Evolutionary conservation across 2,113 vertebrate species (phyloP).

Genomic region (Lichenostomus cassidix): DNA sequence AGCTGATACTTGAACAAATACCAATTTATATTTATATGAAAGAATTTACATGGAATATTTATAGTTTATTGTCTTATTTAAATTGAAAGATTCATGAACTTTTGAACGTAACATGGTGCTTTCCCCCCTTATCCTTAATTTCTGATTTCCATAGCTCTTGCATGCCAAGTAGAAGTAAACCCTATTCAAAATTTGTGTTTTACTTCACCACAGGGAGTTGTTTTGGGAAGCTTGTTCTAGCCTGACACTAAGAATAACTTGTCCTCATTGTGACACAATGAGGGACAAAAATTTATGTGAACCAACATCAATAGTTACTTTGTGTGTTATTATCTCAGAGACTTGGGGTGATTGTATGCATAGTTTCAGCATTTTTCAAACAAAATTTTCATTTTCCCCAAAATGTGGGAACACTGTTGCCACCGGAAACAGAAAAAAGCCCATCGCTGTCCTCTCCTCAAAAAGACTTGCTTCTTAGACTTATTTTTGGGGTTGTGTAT

Average conservation of each 20-base stretch:
- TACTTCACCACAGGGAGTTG: background rate
- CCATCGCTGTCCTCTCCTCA: background rate
- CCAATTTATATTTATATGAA: background rate
- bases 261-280: background rate
- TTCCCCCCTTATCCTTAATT: background rate
- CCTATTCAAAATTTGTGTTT: background rate
- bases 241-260: background rate
- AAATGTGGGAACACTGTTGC: background rate
- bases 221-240: background rate
- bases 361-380: background rate
- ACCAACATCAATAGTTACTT: background rate
- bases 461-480: background rate
- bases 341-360: background rate
- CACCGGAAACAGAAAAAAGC: background rate
- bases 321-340: background rate
- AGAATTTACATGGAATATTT: background rate
- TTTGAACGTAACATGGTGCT: background rate
- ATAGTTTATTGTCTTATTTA: background rate
- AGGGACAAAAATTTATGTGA: background rate
- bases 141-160: background rate
- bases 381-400: background rate
- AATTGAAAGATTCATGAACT: background rate
- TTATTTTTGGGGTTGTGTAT: background rate
- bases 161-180: background rate
- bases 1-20: background rate